Conservation (phyloP, 2,888 invertebrate genomes). For the Tachina lurida region DNA sequence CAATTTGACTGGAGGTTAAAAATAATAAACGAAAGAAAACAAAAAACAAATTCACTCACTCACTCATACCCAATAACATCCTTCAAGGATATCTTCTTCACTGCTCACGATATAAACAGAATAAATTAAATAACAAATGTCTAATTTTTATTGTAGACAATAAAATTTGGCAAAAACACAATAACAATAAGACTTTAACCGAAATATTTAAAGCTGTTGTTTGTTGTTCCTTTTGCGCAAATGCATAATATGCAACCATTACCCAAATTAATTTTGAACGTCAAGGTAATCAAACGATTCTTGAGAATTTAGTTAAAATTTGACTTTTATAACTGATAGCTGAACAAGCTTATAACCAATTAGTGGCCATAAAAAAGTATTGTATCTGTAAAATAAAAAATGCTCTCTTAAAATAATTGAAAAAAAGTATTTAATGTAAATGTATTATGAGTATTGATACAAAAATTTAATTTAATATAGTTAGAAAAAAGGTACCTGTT, state of each 20-base stretch:
- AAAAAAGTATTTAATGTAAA: not conserved
- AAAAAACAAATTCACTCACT: conserved; percentile 1
- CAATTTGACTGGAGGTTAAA: conserved; percentile 62
- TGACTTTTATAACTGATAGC: not conserved
- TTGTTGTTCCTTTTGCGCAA: not conserved
- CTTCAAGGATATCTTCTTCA: conserved; percentile 61
- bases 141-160: conserved; percentile 65
- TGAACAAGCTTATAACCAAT: not conserved
- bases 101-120: conserved; percentile 38
- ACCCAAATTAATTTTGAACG: not conserved
- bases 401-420: not conserved
- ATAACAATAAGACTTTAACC: not conserved
- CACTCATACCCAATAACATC: conserved; percentile 26
- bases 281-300: not conserved
- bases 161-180: conserved; percentile 55
- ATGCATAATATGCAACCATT: not conserved
- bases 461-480: not conserved
- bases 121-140: conserved; percentile 68
- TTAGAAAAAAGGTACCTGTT: conserved; percentile 76
- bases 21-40: conserved; percentile 21
- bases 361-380: not conserved
- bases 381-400: not conserved
- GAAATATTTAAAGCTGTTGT: conserved; percentile 26
- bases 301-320: not conserved
- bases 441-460: not conserved